phyloP scores from a whole-genome alignment of 2,888 invertebrate species.

The Acleris emargana region DNA sequence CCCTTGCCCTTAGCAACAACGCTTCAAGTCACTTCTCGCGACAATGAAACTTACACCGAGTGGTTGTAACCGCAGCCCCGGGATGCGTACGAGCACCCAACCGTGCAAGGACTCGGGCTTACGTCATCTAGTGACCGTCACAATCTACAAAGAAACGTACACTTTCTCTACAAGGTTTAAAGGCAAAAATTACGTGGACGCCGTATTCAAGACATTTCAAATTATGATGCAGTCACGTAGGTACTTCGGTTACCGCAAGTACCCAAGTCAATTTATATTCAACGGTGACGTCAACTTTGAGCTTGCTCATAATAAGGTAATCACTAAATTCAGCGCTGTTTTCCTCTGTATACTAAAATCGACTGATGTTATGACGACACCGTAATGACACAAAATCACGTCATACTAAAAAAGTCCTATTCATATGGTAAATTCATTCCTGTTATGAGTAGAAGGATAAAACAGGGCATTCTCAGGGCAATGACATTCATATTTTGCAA shows the following conservation, averaged over 20 bases:
- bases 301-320: constrained; percentile 11
- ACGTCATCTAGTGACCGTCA: constrained; percentile 63
- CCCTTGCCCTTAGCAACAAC: constrained; percentile 66
- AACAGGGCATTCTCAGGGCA: constrained; percentile 1
- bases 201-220: constrained; percentile 31
- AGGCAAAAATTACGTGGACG: constrained; percentile 45
- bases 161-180: constrained; percentile 48
- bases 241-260: constrained; percentile 31
- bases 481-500: constrained; percentile 16
- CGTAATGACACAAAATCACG: constrained; percentile 14
- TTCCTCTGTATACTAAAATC: constrained; percentile 6
- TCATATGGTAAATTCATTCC: constrained; percentile 6
- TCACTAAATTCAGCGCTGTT: constrained; percentile 16
- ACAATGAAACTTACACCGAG: constrained; percentile 76
- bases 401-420: not conserved
- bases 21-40: constrained; percentile 58
- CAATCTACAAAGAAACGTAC: constrained; percentile 43
- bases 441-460: constrained; percentile 6
- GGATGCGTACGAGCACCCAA: constrained; percentile 71
- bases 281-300: constrained; percentile 31
- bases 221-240: constrained; percentile 34
- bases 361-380: constrained; percentile 13
- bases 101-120: constrained; percentile 76
- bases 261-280: constrained; percentile 24
- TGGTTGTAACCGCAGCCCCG: constrained; percentile 76